Evolutionary conservation across 2,797 vertebrate species (phyloP), one percentile per base, ranked within the genome.

Genomic region (Nyctalus aviator): DNA sequence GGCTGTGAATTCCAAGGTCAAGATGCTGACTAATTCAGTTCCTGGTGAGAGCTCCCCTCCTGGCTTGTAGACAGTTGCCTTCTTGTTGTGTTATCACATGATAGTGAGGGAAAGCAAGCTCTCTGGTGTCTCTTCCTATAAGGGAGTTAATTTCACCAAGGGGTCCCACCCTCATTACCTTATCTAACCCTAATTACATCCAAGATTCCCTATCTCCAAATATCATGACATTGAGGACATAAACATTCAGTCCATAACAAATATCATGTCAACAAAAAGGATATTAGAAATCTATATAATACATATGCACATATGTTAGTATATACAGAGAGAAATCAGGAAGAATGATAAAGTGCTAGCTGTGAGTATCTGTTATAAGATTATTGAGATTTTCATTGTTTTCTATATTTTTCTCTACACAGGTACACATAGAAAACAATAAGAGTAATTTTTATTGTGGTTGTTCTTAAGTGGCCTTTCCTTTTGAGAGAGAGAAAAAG

Each of bases 281-380:
- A 78, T 2, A 73, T 35, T 46, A 92, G 48, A 73, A 18, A 50
- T 44, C 10, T 68, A n/a, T 62, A 32, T 27, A 27, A 66, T 21
- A 79, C 35, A 79, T 57, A 59, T 2, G 4, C 3, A 10, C 48
- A 25, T 46, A 20, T 78, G 11, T 84, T 86, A 66, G 14, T 25
- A 84, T n/a, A 57, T 46, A 68, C 10, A 57, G 12, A 37, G 9
- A 85, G 50, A 84, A 5, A 32, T 91, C 46, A 84, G n/a, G 15
- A 76, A 93, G 59, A 94, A 86, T 76, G 73, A 55, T 44, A 88
- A 86, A 89, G 84, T 64, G 15, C 88, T 50, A 81, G 30, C 71
- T 88, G 9, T 50, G 20, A 21, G 17, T 62, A 59, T 83, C 44
- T 83, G 17, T 79, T 41, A 81, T 30, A 30, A 13, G 46, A 84